These are phyloP conservation scores for Battus philenor DNA, from an alignment of 1,140 invertebrate genomes.

Conservation along the genomic window DNA sequence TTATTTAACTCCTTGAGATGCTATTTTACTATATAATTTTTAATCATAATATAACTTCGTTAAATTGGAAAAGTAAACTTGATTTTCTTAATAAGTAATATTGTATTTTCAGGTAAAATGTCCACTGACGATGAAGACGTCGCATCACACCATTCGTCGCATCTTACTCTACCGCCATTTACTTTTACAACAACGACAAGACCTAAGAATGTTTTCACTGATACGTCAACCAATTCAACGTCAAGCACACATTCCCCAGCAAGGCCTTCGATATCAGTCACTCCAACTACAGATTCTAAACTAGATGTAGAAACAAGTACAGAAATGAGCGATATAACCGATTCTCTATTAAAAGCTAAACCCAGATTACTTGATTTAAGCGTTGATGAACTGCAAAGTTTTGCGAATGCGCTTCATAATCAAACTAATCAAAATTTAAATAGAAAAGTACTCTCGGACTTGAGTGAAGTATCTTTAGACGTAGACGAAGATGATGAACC, in stretches of 20 bases:
- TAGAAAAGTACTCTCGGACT: constrained; percentile 42
- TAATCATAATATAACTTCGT: too few relatives aligned
- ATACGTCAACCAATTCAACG: constrained; percentile 9
- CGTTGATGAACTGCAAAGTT: constrained; percentile 61
- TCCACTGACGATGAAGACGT: constrained; percentile 43
- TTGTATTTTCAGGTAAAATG: constrained; percentile 52
- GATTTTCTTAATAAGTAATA: too few relatives aligned
- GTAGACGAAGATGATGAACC: constrained; percentile 55
- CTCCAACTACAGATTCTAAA: constrained; percentile 24
- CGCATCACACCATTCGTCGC: background rate
- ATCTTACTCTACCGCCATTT: constrained; percentile 4
- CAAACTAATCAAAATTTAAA: constrained; percentile 35
- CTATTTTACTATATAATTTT: too few relatives aligned
- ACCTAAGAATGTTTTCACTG: background rate
- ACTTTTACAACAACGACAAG: background rate
- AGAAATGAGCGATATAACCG: constrained; percentile 28
- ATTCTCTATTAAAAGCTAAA: constrained; percentile 39
- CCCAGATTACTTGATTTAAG: constrained; percentile 57
- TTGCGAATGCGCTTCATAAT: constrained; percentile 62
- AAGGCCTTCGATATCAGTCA: constrained; percentile 17
- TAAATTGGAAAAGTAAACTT: too few relatives aligned
- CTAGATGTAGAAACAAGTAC: constrained; percentile 25
- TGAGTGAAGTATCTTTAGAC: constrained; percentile 64
- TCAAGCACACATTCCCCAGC: constrained; percentile 22
- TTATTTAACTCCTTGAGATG: too few relatives aligned